phyloP scores from a whole-genome alignment of 2,797 vertebrate genomes.

The Pseudopleuronectes americanus region DNA sequence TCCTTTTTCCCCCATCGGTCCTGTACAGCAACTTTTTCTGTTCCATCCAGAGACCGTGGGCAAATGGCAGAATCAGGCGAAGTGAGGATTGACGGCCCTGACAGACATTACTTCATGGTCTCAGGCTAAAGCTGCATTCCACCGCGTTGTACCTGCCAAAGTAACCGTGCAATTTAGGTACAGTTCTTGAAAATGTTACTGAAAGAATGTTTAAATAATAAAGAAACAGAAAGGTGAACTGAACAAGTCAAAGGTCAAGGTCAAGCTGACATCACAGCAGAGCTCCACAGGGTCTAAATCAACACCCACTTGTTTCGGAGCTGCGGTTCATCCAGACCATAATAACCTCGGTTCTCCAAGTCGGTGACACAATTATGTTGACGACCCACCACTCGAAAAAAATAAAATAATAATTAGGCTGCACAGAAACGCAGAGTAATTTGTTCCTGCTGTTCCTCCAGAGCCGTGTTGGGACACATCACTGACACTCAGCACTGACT shows the following conservation, averaged over 20 bases:
- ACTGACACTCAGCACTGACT: slow-evolving; percentile 32
- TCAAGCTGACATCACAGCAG: not conserved
- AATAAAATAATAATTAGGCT: slow-evolving; percentile 44
- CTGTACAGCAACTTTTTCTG: not conserved
- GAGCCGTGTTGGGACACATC: slow-evolving; percentile 23
- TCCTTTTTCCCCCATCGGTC: not conserved
- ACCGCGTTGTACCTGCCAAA: slow-evolving; percentile 16
- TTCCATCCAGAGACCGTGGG: slow-evolving; percentile 9
- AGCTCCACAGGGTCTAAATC: slow-evolving; percentile 4
- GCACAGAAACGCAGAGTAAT: slow-evolving; percentile 20
- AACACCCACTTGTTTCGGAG: slow-evolving; percentile 3
- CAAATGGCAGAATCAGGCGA: slow-evolving; percentile 35
- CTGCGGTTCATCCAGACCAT: too few species aligned
- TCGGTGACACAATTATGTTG: slow-evolving; percentile 4
- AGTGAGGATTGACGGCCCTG: slow-evolving; percentile 58
- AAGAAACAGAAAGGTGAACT: not conserved
- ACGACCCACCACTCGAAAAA: slow-evolving; percentile 1
- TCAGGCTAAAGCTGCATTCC: slow-evolving; percentile 38
- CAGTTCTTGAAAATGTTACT: too few species aligned
- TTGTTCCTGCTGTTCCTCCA: not conserved
- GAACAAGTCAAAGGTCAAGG: not conserved
- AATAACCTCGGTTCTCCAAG: too few species aligned
- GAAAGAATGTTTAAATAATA: not conserved
- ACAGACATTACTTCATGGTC: slow-evolving; percentile 77
- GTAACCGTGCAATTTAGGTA: too few species aligned